These are phyloP conservation scores for Pherbina coryleti DNA, from an alignment of 2,888 invertebrate species.

Conservation along the genomic window DNA sequence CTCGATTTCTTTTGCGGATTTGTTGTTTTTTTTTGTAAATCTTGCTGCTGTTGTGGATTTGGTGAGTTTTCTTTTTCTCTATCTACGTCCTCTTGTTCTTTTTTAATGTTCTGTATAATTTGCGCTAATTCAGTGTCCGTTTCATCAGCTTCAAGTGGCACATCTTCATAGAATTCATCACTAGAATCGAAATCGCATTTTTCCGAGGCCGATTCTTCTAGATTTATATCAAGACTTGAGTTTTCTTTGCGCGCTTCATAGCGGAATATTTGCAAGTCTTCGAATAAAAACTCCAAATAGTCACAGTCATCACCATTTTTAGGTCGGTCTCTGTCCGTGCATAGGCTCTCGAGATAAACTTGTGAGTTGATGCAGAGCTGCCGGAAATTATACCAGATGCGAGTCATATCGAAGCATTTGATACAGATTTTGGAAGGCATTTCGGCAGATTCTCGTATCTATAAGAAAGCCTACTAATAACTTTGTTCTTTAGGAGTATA, in stretches of 20 bases:
- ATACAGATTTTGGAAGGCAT: conserved; percentile 59
- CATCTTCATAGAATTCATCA: conserved; percentile 46
- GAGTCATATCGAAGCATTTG: conserved; percentile 59
- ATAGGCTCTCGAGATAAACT: conserved; percentile 56
- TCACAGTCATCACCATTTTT: conserved; percentile 45
- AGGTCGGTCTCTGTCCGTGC: conserved; percentile 38
- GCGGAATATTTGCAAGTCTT: conserved; percentile 44
- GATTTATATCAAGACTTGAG: conserved; percentile 29
- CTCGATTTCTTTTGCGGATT: conserved; percentile 25
- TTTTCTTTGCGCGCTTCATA: conserved; percentile 37
- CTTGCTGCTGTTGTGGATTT: background rate
- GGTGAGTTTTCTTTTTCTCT: background rate
- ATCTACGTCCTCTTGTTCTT: conserved; percentile 25
- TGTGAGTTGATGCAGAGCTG: conserved; percentile 64
- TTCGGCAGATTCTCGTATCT: conserved; percentile 44
- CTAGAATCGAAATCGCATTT: conserved; percentile 31
- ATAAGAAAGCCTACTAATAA: background rate
- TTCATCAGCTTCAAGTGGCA: conserved; percentile 40
- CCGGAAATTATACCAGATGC: conserved; percentile 63
- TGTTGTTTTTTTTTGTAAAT: background rate
- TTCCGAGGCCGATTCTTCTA: conserved; percentile 20
- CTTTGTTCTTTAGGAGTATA: background rate
- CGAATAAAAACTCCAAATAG: conserved; percentile 52
- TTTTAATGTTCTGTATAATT: conserved; percentile 41
- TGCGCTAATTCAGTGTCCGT: conserved; percentile 43